These are phyloP conservation scores for Embiotoca jacksoni DNA, from an alignment of 2,113 vertebrate species.

Conservation along the genomic window DNA sequence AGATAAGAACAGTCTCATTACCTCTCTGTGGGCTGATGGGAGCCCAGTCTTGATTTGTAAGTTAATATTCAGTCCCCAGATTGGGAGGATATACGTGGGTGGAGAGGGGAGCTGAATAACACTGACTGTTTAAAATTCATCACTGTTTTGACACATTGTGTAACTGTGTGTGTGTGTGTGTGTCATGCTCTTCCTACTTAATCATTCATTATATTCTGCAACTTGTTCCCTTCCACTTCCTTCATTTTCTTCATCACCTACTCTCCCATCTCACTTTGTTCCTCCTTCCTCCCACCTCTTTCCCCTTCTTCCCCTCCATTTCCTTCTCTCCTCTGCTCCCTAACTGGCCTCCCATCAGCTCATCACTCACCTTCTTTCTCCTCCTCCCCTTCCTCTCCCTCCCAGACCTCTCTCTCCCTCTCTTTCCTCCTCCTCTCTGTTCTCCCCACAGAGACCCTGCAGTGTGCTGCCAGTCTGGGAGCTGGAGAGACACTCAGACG, in stretches of 20 bases:
- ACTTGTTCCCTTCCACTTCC: background rate
- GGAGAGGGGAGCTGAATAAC: background rate
- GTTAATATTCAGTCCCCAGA: too few relatives aligned
- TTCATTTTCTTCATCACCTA: too few relatives aligned
- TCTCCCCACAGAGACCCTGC: conserved; percentile 28
- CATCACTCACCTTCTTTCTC: conserved; percentile 51
- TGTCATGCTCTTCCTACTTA: background rate
- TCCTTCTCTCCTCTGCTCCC: conserved; percentile 3
- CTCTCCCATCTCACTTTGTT: background rate
- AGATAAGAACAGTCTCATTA: too few relatives aligned
- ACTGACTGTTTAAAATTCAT: background rate
- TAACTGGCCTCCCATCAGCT: conserved; percentile 10
- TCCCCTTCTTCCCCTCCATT: background rate
- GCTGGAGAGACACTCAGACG: conserved; percentile 72
- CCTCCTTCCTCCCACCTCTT: background rate
- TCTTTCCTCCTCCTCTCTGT: background rate
- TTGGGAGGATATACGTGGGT: background rate
- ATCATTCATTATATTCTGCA: background rate
- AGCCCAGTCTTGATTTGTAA: too few relatives aligned
- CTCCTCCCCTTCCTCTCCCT: conserved; percentile 37
- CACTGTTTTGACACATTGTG: too few relatives aligned
- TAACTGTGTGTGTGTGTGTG: too few relatives aligned
- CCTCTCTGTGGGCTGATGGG: background rate
- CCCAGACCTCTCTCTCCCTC: conserved; percentile 11
- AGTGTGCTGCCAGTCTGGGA: conserved; percentile 71